A percentile compares a stretch with the other conserved stretches of the same genome.
phyloP scores from a whole-genome alignment of 2,797 vertebrate species.

The Erethizon dorsatum region DNA sequence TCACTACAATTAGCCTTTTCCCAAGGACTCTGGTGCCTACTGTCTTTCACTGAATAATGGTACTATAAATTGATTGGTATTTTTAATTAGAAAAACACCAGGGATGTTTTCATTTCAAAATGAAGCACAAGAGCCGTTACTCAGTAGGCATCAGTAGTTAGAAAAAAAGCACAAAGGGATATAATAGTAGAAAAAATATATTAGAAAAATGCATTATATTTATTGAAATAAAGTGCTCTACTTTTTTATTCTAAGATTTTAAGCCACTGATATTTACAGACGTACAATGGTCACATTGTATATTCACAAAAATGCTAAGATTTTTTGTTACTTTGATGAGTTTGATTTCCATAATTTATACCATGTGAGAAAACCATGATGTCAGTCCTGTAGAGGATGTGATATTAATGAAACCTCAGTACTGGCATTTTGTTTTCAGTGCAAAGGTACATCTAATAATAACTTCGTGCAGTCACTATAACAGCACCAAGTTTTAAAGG shows the following conservation, averaged over 20 bases:
- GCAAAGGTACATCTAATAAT: not conserved
- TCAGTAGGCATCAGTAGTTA: not conserved
- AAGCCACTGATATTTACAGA: not conserved
- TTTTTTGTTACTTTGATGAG: not conserved
- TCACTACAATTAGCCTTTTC: not conserved
- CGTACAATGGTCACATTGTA: not conserved
- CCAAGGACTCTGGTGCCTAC: not conserved
- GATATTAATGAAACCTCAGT: not conserved
- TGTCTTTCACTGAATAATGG: not conserved
- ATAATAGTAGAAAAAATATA: not conserved
- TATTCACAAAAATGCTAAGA: not conserved
- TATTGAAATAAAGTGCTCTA: not conserved
- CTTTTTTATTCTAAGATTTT: not conserved
- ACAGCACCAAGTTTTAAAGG: not conserved
- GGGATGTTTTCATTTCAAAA: not conserved
- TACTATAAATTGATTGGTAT: not conserved
- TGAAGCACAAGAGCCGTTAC: not conserved
- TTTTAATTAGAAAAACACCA: constrained; percentile 7
- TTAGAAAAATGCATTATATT: not conserved
- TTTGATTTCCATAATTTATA: not conserved
- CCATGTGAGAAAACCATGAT: not conserved
- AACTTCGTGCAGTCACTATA: not conserved
- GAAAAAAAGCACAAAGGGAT: not conserved
- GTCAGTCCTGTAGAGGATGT: rapidly evolving
- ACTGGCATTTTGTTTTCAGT: not conserved